phyloP scores from a whole-genome alignment of 2,797 vertebrate genomes.

The Coregonus sp. region DNA sequence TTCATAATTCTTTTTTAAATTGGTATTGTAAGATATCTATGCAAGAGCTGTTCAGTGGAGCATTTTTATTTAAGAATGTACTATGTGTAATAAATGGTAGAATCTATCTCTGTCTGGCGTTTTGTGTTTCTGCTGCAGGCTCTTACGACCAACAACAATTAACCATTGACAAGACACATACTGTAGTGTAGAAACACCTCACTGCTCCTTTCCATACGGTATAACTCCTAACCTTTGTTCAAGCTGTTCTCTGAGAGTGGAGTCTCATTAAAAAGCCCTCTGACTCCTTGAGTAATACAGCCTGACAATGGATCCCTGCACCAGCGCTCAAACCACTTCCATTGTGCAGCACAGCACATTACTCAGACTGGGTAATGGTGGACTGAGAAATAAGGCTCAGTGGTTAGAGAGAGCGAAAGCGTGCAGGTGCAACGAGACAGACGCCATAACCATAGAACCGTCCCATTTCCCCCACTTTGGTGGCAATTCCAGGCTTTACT shows the following conservation, averaged over 20 bases:
- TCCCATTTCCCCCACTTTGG: constrained; percentile 45
- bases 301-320: constrained; percentile 35
- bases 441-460: constrained; percentile 31
- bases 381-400: constrained; percentile 49
- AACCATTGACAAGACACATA: constrained; percentile 23
- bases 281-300: constrained; percentile 39
- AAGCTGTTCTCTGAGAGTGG: constrained; percentile 22
- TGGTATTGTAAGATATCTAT: constrained; percentile 99
- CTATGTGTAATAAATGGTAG: constrained; percentile 99
- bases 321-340: constrained; percentile 51
- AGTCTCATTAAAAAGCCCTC: constrained; percentile 31
- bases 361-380: constrained; percentile 54
- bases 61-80: constrained; percentile 99
- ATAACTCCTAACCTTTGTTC: constrained; percentile 29
- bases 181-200: constrained; percentile 6
- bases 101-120: constrained; percentile 88
- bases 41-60: constrained; percentile 99
- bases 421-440: constrained; percentile 16
- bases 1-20: constrained; percentile 99
- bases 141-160: constrained; percentile 56
- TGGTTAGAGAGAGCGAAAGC: constrained; percentile 26
- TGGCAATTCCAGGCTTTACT: constrained; percentile 56
- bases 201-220: not conserved
- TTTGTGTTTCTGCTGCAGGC: not conserved
- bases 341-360: constrained; percentile 51